These are phyloP conservation scores for Dermochelys coriacea DNA, from an alignment of 2,797 vertebrate genomes.

Conservation along the genomic window DNA sequence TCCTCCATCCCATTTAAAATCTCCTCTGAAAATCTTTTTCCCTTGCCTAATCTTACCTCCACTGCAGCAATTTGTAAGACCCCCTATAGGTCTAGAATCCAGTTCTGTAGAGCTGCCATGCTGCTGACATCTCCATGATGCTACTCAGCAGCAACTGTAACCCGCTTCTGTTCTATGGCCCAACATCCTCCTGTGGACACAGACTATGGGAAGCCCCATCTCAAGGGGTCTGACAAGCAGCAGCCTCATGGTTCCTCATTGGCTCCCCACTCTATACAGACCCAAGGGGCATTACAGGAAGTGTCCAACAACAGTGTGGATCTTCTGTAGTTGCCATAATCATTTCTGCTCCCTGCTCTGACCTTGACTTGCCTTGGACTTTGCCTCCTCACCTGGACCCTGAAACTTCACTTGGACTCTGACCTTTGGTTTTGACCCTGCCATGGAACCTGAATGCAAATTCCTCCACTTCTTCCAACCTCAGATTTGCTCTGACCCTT, in stretches of 20 bases:
- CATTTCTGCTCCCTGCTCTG: not conserved
- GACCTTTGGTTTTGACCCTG: not conserved
- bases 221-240: not conserved
- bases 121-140: not conserved
- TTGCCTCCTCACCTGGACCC: not conserved
- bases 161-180: not conserved
- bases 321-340: not conserved
- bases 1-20: not conserved
- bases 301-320: not conserved
- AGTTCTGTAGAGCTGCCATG: not conserved
- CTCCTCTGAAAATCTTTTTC: not conserved
- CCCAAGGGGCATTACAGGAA: not conserved
- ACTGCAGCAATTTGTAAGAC: accelerated
- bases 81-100: not conserved
- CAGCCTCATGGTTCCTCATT: not conserved
- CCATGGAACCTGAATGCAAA: not conserved
- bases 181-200: not conserved
- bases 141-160: not conserved
- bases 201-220: not conserved
- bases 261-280: not conserved
- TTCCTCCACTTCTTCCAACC: not conserved
- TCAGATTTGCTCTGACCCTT: not conserved
- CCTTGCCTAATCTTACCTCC: not conserved
- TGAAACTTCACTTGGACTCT: not conserved
- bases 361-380: not conserved